Percentiles rank a stretch among this genome's conserved stretches.
These are phyloP conservation scores for Halictus rubicundus DNA, from an alignment of 1,140 invertebrate species.

Conservation along the genomic window DNA sequence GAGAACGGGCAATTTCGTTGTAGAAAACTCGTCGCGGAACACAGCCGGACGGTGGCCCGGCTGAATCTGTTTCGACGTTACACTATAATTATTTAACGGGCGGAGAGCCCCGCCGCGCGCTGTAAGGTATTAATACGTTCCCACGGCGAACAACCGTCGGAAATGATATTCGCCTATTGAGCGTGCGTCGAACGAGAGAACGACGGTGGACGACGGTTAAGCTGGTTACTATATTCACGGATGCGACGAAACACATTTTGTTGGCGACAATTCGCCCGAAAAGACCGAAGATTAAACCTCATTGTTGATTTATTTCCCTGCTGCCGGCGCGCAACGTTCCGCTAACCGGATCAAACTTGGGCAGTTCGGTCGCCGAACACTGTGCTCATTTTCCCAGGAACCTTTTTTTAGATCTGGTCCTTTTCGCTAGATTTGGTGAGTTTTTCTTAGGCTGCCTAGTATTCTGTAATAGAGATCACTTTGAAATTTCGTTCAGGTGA, in stretches of 20 bases:
- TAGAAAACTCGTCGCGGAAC: neutral
- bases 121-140: slow-evolving; percentile 2
- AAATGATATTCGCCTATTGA: slow-evolving; percentile 4
- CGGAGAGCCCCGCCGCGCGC: neutral
- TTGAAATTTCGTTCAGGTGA: too few relatives aligned
- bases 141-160: slow-evolving; percentile 5
- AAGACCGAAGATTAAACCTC: neutral
- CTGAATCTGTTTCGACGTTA: neutral
- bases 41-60: neutral
- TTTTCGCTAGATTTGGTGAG: too few relatives aligned
- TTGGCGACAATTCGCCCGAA: neutral
- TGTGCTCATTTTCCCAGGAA: too few relatives aligned
- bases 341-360: too few relatives aligned
- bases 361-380: too few relatives aligned
- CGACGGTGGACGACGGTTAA: neutral
- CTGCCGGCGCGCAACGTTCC: neutral
- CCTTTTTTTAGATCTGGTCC: too few relatives aligned
- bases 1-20: neutral
- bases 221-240: neutral
- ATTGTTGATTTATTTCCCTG: neutral
- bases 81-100: neutral
- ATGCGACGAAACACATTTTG: neutral
- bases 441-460: too few relatives aligned
- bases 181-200: neutral
- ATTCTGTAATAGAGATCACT: too few relatives aligned